Evolutionary conservation across 2,113 vertebrate species (phyloP).

Genomic region (Callithrix jacchus): DNA sequence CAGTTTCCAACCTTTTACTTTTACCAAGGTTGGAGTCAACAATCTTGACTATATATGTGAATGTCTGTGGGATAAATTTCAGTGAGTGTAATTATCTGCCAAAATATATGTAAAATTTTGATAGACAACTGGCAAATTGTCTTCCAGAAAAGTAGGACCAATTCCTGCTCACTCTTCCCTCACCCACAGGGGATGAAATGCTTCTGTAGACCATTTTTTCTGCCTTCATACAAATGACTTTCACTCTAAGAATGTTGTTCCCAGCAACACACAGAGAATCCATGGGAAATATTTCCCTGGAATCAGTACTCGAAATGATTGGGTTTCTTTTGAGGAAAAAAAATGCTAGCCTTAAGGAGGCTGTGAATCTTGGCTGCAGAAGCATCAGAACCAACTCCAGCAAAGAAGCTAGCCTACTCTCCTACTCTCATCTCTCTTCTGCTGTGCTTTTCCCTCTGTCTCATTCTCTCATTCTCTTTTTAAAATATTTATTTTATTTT

Average conservation of each 20-base stretch:
- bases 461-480: neutral
- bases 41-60: neutral
- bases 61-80: neutral
- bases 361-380: neutral
- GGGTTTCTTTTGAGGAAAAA: neutral
- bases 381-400: neutral
- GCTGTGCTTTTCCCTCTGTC: neutral
- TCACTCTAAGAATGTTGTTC: neutral
- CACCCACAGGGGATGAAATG: neutral
- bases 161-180: neutral
- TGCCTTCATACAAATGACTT: neutral
- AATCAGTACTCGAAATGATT: neutral
- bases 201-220: neutral
- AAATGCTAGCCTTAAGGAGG: neutral
- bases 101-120: neutral
- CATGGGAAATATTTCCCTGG: neutral
- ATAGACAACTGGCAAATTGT: neutral
- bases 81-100: neutral
- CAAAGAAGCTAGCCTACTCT: neutral
- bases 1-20: slow-evolving; percentile 4
- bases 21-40: neutral
- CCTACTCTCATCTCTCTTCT: neutral
- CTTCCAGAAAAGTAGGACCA: neutral
- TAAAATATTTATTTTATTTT: neutral
- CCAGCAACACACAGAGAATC: neutral